Conservation (phyloP, 2,888 invertebrate species). For the Proisotoma minuta region DNA sequence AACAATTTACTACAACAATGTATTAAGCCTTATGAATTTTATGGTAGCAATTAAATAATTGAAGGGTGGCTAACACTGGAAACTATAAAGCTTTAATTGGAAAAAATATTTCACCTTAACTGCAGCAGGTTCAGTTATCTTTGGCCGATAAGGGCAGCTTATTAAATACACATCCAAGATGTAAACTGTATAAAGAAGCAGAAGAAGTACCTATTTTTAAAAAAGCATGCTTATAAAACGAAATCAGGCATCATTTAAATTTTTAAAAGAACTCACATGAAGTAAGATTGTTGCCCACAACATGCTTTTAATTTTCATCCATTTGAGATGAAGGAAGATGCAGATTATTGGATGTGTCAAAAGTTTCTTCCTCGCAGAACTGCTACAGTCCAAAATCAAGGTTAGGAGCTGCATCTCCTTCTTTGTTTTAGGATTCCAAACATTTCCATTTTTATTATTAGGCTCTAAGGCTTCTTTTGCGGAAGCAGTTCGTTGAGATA, state of each 20-base stretch:
- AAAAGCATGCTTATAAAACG: too few relatives aligned
- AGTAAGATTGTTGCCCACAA: constrained; percentile 45
- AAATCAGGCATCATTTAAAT: neutral
- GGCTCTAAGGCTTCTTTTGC: constrained; percentile 12
- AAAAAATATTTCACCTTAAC: too few relatives aligned
- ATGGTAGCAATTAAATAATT: too few relatives aligned
- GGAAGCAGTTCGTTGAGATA: constrained; percentile 23
- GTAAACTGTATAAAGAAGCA: constrained; percentile 43
- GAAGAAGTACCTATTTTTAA: constrained; percentile 35
- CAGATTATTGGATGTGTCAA: constrained; percentile 45
- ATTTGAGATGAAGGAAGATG: constrained; percentile 44
- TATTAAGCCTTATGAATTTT: too few relatives aligned
- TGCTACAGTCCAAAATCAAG: constrained; percentile 41
- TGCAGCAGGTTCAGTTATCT: constrained; percentile 45
- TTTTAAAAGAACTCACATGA: constrained; percentile 24
- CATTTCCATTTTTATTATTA: neutral
- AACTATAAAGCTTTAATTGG: too few relatives aligned
- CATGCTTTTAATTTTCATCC: constrained; percentile 40
- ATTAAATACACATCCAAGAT: constrained; percentile 45
- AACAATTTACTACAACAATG: too few relatives aligned
- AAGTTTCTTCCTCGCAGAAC: constrained; percentile 43
- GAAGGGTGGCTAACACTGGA: too few relatives aligned
- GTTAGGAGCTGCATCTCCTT: constrained; percentile 44
- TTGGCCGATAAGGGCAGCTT: constrained; percentile 45
- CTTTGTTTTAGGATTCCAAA: constrained; percentile 32